Evolutionary conservation across 2,888 invertebrate genomes (phyloP).

Genomic region (Sinohyriopsis cumingii): DNA sequence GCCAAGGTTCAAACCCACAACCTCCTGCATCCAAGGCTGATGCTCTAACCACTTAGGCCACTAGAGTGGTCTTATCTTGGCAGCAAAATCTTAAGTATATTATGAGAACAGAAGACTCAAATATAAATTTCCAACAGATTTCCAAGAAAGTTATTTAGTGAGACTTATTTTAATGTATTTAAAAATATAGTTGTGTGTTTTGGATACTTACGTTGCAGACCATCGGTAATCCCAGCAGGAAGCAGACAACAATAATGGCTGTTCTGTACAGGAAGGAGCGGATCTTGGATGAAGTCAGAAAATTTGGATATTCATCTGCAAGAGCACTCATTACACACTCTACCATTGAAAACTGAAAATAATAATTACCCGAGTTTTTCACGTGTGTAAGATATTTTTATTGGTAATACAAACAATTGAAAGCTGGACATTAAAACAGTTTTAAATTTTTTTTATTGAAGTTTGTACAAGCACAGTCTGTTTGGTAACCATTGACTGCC

Average conservation of each 20-base stretch:
- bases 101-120: too few relatives aligned
- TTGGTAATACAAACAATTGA: neutral
- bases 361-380: slow-evolving; percentile 1
- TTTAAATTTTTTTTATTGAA: too few relatives aligned
- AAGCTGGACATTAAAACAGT: too few relatives aligned
- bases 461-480: too few relatives aligned
- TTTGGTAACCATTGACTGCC: too few relatives aligned
- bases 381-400: neutral
- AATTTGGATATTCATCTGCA: slow-evolving; percentile 65
- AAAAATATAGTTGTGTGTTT: neutral
- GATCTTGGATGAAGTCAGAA: slow-evolving; percentile 44
- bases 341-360: slow-evolving; percentile 70
- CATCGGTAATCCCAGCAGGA: slow-evolving; percentile 65
- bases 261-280: slow-evolving; percentile 62
- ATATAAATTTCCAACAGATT: neutral
- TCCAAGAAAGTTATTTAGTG: neutral
- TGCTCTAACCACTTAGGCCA: too few relatives aligned
- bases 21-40: too few relatives aligned
- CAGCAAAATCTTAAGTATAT: too few relatives aligned
- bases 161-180: neutral
- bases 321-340: slow-evolving; percentile 70
- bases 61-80: too few relatives aligned
- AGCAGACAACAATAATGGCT: slow-evolving; percentile 48
- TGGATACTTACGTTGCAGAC: slow-evolving; percentile 53
- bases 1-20: too few relatives aligned